Conservation (phyloP, 2,888 invertebrate genomes). For the Netelia inedita region DNA sequence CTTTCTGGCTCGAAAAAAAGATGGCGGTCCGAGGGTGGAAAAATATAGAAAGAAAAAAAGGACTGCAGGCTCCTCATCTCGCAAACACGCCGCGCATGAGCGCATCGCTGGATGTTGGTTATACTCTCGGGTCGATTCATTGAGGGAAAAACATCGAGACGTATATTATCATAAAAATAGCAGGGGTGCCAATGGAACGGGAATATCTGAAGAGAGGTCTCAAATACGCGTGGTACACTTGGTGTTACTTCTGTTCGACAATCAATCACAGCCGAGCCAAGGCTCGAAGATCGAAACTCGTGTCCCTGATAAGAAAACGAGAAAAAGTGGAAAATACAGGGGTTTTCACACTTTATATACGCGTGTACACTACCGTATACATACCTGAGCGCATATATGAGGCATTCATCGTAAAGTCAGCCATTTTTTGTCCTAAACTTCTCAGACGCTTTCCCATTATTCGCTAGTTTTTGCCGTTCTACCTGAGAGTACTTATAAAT, state of each 20-base stretch:
- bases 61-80: too few species aligned
- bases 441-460: too few species aligned
- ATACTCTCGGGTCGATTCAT: neutral
- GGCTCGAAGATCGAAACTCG: constrained; percentile 35
- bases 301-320: constrained; percentile 51
- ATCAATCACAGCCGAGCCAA: constrained; percentile 56
- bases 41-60: too few species aligned
- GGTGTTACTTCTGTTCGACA: constrained; percentile 27
- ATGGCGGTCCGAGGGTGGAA: too few species aligned
- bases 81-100: neutral
- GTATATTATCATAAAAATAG: constrained; percentile 55
- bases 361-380: neutral
- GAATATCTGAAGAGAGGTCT: constrained; percentile 23
- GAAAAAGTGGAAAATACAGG: constrained; percentile 50
- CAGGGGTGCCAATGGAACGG: constrained; percentile 15
- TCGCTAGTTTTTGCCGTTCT: too few species aligned
- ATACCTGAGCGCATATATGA: too few species aligned
- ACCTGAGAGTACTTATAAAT: too few species aligned
- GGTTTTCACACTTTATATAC: constrained; percentile 19
- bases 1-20: too few species aligned
- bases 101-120: neutral
- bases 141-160: neutral
- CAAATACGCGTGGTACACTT: constrained; percentile 7
- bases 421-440: too few species aligned
- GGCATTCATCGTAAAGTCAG: too few species aligned